A percentile compares a stretch with the other conserved stretches of the same genome.
phyloP scores from a whole-genome alignment of 2,888 invertebrate genomes.

The Rhimphoctona megacephalus region DNA sequence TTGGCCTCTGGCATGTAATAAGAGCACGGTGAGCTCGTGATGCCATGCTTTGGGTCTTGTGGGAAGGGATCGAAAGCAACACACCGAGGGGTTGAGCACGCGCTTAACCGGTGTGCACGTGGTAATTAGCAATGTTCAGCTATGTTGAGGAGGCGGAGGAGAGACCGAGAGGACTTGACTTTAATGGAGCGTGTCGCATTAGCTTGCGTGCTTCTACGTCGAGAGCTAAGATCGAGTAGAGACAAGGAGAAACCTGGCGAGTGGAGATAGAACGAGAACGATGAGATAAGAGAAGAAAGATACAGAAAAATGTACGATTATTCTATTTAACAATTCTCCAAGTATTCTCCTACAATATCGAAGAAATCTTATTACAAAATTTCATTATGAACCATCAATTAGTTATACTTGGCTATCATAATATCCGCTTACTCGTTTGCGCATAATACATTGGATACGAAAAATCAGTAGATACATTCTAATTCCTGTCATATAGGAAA shows the following conservation, averaged over 20 bases:
- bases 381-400: conserved; percentile 16
- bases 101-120: conserved; percentile 64
- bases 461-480: too few species aligned
- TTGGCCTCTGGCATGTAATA: conserved; percentile 60
- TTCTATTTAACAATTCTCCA: conserved; percentile 12
- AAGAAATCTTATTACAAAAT: conserved; percentile 7
- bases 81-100: conserved; percentile 51
- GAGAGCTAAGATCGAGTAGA: conserved; percentile 77
- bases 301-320: not conserved
- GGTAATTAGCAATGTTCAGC: conserved; percentile 66
- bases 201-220: conserved; percentile 76
- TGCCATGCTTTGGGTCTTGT: conserved; percentile 4
- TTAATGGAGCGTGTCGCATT: conserved; percentile 78
- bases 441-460: too few species aligned
- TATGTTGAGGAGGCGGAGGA: conserved; percentile 44
- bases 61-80: conserved; percentile 31
- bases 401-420: not conserved
- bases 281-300: not conserved
- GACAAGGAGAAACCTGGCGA: conserved; percentile 67
- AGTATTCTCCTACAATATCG: not conserved
- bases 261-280: conserved; percentile 14
- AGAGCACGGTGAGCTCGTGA: conserved; percentile 45
- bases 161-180: conserved; percentile 73
- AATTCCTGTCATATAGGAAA: not conserved
- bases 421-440: too few species aligned